Evolutionary conservation across 2,888 invertebrate species (phyloP).

Genomic region (Corbicula japonica): DNA sequence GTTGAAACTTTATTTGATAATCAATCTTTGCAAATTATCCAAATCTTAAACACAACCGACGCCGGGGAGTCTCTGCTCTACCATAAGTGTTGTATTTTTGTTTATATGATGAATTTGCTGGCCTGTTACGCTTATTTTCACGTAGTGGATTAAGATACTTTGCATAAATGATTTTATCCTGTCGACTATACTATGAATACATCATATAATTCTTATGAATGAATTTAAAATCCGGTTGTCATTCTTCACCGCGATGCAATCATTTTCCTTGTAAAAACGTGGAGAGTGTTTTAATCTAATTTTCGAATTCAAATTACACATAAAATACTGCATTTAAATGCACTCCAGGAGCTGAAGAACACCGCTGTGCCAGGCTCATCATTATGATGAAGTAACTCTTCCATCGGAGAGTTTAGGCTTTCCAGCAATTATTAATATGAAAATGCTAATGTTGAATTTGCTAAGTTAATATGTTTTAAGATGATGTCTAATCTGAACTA

Average conservation of each 20-base stretch:
- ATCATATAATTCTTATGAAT: conserved; percentile 43
- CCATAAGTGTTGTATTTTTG: conserved; percentile 33
- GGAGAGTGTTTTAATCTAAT: conserved; percentile 54
- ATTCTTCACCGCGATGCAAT: conserved; percentile 8
- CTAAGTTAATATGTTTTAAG: too few relatives aligned
- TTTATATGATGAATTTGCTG: conserved; percentile 43
- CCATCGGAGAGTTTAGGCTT: too few relatives aligned
- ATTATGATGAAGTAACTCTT: conserved; percentile 28
- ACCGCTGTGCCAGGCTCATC: conserved; percentile 12
- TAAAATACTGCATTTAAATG: conserved; percentile 53
- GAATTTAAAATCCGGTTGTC: conserved; percentile 30
- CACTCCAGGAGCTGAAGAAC: conserved; percentile 17
- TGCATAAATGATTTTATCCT: conserved; percentile 45
- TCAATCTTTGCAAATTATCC: conserved; percentile 26
- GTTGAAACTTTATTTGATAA: conserved; percentile 48
- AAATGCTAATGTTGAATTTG: too few relatives aligned
- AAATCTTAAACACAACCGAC: conserved; percentile 32
- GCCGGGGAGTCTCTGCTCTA: conserved; percentile 46
- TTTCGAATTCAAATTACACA: conserved; percentile 53
- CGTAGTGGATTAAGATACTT: conserved; percentile 39
- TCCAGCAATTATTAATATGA: too few relatives aligned
- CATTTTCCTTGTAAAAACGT: conserved; percentile 31
- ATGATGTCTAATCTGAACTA: too few relatives aligned
- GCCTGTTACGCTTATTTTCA: conserved; percentile 35
- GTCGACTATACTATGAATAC: conserved; percentile 33